These are phyloP conservation scores for Megaleporinus macrocephalus DNA, from an alignment of 2,113 vertebrate species.

Conservation along the genomic window DNA sequence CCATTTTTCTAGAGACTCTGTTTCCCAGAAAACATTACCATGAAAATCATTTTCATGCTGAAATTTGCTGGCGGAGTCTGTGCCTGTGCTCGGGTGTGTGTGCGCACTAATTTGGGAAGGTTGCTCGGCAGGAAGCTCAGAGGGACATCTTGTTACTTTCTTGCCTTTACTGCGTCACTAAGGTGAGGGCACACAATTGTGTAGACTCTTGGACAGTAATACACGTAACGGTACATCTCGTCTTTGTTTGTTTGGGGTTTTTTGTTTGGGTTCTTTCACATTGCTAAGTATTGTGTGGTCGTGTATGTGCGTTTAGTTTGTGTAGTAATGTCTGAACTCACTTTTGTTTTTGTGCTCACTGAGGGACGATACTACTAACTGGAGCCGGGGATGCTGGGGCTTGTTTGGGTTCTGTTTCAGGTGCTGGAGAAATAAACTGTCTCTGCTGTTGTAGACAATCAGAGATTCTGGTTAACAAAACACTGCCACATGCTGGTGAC, in stretches of 20 bases:
- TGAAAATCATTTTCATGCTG: slow-evolving; percentile 62
- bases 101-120: background rate
- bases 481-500: background rate
- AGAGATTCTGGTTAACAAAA: background rate
- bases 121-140: background rate
- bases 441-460: background rate
- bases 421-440: slow-evolving; percentile 4
- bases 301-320: background rate
- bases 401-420: slow-evolving; percentile 32
- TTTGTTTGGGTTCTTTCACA: background rate
- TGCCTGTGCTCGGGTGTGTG: background rate
- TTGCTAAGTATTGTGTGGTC: slow-evolving; percentile 5
- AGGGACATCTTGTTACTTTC: background rate
- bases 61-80: background rate
- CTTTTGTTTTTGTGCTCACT: slow-evolving; percentile 54
- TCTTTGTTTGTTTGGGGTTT: no score
- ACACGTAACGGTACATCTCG: no score
- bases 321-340: slow-evolving; percentile 67
- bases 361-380: slow-evolving; percentile 55
- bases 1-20: slow-evolving; percentile 35
- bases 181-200: background rate
- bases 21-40: slow-evolving; percentile 51
- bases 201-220: no score
- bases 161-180: background rate
- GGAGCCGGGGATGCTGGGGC: slow-evolving; percentile 20